These are phyloP conservation scores for Ametastegia equiseti DNA, from an alignment of 2,888 invertebrate species.

Conservation along the genomic window DNA sequence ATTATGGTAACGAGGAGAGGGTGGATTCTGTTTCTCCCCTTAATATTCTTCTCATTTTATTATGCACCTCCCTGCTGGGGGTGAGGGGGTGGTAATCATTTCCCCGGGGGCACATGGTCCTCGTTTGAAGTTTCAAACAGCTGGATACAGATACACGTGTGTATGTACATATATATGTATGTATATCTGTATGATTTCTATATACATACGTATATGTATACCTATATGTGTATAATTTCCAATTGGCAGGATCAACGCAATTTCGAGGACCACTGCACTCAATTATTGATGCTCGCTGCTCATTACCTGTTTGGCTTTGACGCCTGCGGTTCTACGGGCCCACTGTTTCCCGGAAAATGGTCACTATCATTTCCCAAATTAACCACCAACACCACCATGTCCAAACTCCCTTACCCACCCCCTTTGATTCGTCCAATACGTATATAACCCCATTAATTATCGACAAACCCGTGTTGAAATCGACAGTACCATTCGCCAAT, in stretches of 20 bases:
- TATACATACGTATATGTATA: not conserved
- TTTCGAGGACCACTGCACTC: constrained; percentile 61
- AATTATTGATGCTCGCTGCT: constrained; percentile 61
- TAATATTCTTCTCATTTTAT: too few species aligned
- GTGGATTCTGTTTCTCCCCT: too few species aligned
- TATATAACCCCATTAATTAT: not conserved
- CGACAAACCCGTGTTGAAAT: too few species aligned
- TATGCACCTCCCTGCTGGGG: too few species aligned
- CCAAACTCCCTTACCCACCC: too few species aligned
- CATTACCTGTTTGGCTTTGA: constrained; percentile 55
- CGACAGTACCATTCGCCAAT: too few species aligned
- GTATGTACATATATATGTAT: not conserved
- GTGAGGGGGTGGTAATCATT: too few species aligned
- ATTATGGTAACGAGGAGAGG: too few species aligned
- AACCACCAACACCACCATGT: not conserved
- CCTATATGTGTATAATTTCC: not conserved
- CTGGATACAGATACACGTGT: not conserved
- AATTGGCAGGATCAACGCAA: constrained; percentile 56
- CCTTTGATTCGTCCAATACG: not conserved
- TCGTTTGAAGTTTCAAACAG: not conserved
- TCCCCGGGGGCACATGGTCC: not conserved
- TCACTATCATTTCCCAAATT: constrained; percentile 21
- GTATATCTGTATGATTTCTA: not conserved
- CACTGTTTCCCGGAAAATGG: constrained; percentile 20
- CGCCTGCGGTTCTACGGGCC: constrained; percentile 43